Conservation (phyloP, 2,113 vertebrate species). For the Centropus bengalensis region DNA sequence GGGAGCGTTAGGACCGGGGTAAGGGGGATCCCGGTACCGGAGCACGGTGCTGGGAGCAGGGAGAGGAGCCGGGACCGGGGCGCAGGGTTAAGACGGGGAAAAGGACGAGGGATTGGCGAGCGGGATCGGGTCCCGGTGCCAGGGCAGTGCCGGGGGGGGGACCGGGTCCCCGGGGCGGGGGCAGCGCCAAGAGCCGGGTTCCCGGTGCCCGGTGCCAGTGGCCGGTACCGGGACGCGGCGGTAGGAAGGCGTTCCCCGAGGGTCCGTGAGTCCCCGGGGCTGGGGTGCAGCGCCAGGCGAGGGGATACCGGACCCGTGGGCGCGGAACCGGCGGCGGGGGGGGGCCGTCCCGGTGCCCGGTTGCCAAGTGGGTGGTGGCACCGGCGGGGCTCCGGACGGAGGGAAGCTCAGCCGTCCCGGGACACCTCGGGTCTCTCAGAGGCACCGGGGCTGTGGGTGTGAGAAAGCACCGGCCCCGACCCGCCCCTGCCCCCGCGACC, state of each 20-base stretch:
- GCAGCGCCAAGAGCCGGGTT: neutral
- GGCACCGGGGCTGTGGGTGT: constrained; percentile 1
- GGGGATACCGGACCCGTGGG: neutral
- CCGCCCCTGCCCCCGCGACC: neutral
- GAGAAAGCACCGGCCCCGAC: constrained; percentile 13
- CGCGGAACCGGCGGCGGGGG: neutral
- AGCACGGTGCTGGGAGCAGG: neutral
- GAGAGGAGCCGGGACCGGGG: neutral
- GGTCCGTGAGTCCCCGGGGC: neutral
- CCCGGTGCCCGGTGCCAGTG: neutral
- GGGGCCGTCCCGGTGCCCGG: neutral
- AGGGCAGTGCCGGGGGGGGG: neutral
- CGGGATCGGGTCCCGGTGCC: neutral
- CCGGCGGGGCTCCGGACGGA: neutral
- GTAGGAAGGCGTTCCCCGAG: neutral
- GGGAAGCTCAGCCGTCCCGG: neutral
- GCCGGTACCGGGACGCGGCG: neutral
- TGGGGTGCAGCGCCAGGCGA: neutral
- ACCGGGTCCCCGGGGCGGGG: neutral
- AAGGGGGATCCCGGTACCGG: neutral
- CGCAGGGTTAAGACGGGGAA: neutral
- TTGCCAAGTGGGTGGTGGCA: constrained; percentile 4
- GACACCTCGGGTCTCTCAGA: neutral
- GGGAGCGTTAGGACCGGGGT: neutral
- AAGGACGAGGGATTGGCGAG: neutral